Evolutionary conservation across 2,888 invertebrate genomes (phyloP).

Genomic region (Laothoe populi): DNA sequence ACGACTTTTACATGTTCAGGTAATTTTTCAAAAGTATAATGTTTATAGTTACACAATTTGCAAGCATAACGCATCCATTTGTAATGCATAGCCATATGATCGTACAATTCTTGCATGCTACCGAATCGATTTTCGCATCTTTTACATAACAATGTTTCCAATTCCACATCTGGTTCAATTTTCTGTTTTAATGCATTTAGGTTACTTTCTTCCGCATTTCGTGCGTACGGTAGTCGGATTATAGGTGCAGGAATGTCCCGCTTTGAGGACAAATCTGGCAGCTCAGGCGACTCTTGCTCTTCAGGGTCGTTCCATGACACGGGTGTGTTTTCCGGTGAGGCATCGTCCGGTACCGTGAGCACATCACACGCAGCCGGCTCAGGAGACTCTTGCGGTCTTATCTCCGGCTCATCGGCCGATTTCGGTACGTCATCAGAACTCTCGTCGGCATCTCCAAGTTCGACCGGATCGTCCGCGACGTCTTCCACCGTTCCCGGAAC

Average conservation of each 20-base stretch:
- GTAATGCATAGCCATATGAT: constrained; percentile 87
- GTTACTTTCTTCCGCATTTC: constrained; percentile 71
- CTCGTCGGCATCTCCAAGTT: constrained; percentile 48
- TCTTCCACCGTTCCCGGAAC: constrained; percentile 36
- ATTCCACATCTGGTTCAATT: constrained; percentile 69
- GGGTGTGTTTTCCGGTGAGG: no score
- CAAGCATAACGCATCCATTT: constrained; percentile 91
- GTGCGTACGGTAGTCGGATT: constrained; percentile 62
- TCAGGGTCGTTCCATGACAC: background rate
- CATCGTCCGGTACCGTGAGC: background rate
- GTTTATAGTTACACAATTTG: constrained; percentile 88
- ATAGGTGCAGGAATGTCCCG: constrained; percentile 37
- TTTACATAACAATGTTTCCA: constrained; percentile 74
- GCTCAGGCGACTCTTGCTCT: background rate
- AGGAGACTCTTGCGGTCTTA: constrained; percentile 1
- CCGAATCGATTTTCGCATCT: constrained; percentile 80
- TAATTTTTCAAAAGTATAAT: constrained; percentile 87
- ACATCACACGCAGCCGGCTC: background rate
- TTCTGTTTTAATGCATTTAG: constrained; percentile 66
- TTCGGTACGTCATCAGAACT: constrained; percentile 48
- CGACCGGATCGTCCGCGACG: constrained; percentile 46
- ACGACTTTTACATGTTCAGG: constrained; percentile 86
- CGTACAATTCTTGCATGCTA: constrained; percentile 79
- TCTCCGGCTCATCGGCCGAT: constrained; percentile 48
- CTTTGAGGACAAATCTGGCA: background rate